Conservation (phyloP, 2,113 vertebrate species). For the rat (Rattus norvegicus) region DNA sequence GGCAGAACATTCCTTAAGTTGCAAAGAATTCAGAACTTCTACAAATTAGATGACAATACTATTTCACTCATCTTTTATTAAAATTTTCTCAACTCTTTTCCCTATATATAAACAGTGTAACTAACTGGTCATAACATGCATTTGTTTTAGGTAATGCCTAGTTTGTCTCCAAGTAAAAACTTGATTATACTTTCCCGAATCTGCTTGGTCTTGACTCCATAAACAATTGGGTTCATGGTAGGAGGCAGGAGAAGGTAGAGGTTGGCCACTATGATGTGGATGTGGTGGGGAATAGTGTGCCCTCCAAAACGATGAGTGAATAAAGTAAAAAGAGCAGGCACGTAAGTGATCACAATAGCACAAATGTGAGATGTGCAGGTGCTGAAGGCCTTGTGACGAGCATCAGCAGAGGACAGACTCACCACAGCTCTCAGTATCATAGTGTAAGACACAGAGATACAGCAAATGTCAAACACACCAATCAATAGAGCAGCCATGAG, state of each 20-base stretch:
- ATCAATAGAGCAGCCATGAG: slow-evolving; percentile 63
- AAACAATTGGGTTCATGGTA: slow-evolving; percentile 72
- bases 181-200: slow-evolving; percentile 20
- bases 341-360: slow-evolving; percentile 65
- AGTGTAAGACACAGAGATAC: slow-evolving; percentile 59
- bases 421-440: slow-evolving; percentile 67
- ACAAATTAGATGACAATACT: neutral
- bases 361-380: slow-evolving; percentile 52
- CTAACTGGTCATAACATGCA: neutral
- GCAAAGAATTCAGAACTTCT: neutral
- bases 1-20: neutral
- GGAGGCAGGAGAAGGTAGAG: slow-evolving; percentile 60
- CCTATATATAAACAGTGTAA: neutral
- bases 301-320: slow-evolving; percentile 19
- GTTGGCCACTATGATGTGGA: slow-evolving; percentile 13
- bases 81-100: neutral
- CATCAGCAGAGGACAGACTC: slow-evolving; percentile 53
- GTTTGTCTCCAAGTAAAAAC: slow-evolving; percentile 14
- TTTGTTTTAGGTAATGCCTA: neutral
- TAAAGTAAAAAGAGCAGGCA: slow-evolving; percentile 68
- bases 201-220: slow-evolving; percentile 71
- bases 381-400: slow-evolving; percentile 60
- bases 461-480: slow-evolving; percentile 61
- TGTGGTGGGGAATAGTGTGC: too few species aligned
- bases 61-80: neutral